A percentile compares a stretch with the other conserved stretches of the same genome.
Conservation (phyloP, 2,797 vertebrate genomes). For the Pipistrellus kuhlii region DNA sequence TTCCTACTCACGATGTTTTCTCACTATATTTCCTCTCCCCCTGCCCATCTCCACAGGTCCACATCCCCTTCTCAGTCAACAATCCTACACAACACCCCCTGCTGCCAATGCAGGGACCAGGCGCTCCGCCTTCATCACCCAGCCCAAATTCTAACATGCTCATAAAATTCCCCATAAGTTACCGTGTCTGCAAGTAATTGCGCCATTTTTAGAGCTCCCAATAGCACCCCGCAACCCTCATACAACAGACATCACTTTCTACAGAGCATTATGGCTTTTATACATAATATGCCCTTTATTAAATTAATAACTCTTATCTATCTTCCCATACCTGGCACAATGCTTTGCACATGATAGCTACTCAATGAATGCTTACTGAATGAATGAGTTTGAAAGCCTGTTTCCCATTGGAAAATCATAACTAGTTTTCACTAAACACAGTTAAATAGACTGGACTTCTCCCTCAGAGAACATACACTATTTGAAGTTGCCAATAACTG, state of each 20-base stretch:
- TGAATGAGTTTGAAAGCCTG: constrained; percentile 56
- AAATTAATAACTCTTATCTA: neutral
- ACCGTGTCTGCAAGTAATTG: constrained; percentile 10
- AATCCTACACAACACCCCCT: neutral
- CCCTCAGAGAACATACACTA: constrained; percentile 84
- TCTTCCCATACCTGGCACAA: constrained; percentile 21
- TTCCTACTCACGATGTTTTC: neutral
- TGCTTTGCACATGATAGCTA: neutral
- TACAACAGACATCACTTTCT: neutral
- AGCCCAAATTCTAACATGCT: neutral
- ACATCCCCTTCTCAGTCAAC: neutral
- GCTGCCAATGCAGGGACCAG: neutral
- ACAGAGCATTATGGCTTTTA: neutral
- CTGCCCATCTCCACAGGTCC: neutral
- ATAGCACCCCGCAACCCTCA: neutral
- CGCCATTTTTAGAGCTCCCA: neutral
- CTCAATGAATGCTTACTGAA: constrained; percentile 45
- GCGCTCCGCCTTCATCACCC: neutral
- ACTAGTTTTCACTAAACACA: constrained; percentile 71
- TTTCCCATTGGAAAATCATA: constrained; percentile 54
- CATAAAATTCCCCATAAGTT: neutral
- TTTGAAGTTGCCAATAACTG: constrained; percentile 85
- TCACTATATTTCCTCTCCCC: neutral
- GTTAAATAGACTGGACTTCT: constrained; percentile 70
- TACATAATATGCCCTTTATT: neutral